Percentiles rank a stretch among this genome's conserved stretches.
Conservation (phyloP, 2,888 invertebrate species). For the Cosmia pyralina region DNA sequence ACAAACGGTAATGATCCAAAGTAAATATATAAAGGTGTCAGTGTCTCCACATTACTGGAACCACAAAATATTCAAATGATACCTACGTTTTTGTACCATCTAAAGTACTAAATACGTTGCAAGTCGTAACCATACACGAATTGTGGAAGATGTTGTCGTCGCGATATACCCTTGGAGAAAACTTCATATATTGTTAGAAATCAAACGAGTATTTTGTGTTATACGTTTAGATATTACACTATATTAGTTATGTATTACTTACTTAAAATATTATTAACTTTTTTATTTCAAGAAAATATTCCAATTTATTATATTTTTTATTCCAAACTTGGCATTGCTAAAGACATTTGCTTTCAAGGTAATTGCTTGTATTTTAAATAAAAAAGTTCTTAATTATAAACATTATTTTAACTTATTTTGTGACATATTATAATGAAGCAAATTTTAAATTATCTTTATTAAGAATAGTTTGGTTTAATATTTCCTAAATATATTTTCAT, state of each 20-base stretch:
- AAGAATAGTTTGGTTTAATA: conserved; percentile 46
- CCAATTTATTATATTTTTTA: conserved; percentile 46
- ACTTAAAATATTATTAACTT: conserved; percentile 28
- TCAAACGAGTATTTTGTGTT: conserved; percentile 48
- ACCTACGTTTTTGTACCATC: conserved; percentile 15
- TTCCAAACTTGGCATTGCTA: conserved; percentile 49
- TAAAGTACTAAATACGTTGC: neutral
- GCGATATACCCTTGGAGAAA: conserved; percentile 49
- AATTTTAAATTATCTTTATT: conserved; percentile 48
- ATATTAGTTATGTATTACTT: conserved; percentile 41
- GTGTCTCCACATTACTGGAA: conserved; percentile 11
- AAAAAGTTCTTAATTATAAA: conserved; percentile 36
- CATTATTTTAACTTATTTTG: conserved; percentile 31
- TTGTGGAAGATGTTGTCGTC: neutral
- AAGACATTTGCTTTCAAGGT: conserved; percentile 43
- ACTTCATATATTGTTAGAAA: conserved; percentile 29
- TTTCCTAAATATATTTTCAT: conserved; percentile 52
- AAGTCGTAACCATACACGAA: neutral
- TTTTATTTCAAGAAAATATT: conserved; percentile 51
- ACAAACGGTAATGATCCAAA: conserved; percentile 6
- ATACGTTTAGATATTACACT: conserved; percentile 44
- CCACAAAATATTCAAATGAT: conserved; percentile 11
- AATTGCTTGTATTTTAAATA: conserved; percentile 44
- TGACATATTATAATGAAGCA: conserved; percentile 39
- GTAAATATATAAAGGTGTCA: conserved; percentile 11